These are phyloP conservation scores for Gorsachius magnificus DNA, from an alignment of 2,797 vertebrate species.

Conservation along the genomic window DNA sequence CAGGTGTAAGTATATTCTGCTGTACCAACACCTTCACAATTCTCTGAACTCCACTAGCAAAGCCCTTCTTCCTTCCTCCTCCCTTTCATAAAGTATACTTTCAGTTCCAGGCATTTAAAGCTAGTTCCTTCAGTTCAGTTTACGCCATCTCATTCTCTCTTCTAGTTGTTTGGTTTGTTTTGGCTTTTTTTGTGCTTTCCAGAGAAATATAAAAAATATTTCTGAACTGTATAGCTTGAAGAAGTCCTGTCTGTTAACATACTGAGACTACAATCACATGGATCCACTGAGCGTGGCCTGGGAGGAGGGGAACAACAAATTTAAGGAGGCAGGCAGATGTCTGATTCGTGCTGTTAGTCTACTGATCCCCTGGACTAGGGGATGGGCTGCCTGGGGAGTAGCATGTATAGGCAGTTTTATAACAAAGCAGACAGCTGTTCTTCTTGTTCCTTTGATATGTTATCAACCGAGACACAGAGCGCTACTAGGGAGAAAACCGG, in stretches of 20 bases:
- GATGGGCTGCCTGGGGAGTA: neutral
- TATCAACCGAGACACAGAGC: neutral
- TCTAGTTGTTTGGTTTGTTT: too few relatives aligned
- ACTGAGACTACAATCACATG: neutral
- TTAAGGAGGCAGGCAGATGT: neutral
- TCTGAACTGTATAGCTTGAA: neutral
- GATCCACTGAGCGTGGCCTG: neutral
- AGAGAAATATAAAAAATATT: neutral
- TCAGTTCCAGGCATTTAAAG: neutral
- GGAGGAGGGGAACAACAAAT: neutral
- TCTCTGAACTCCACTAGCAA: neutral
- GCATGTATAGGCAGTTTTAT: neutral
- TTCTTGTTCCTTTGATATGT: neutral
- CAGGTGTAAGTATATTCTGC: neutral
- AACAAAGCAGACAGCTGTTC: constrained; percentile 10
- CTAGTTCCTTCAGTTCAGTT: neutral
- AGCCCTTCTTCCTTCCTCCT: neutral
- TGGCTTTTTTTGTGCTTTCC: neutral
- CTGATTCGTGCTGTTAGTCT: neutral
- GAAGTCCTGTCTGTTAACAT: neutral
- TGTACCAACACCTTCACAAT: neutral
- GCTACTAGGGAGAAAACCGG: neutral
- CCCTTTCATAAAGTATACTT: neutral
- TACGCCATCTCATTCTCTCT: neutral
- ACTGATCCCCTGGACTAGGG: neutral